Base-by-base conservation (phyloP, 2,113 vertebrate genomes). In the Sus scrofa region DNA sequence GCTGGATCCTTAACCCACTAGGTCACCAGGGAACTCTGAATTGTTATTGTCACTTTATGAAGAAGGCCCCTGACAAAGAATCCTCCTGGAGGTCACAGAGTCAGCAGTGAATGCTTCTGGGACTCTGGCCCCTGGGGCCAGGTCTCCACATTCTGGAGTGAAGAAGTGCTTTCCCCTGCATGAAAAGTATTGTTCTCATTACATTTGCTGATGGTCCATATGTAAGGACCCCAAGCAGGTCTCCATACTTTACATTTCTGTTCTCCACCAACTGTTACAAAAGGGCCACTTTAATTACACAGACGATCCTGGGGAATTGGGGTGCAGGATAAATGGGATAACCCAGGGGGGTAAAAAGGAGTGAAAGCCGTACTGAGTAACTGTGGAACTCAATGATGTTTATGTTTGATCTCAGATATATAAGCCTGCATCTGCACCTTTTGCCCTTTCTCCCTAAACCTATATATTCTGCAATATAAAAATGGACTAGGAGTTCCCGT, bases 41-140 rank as follows among this genome's bases (percentile, higher is more conserved):
- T 26, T 54, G 8, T 67, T 58, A 26, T 63, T 85, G 63, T 77
- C 0, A 1, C 39, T 78, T 89, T 73, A 14, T 16, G 20, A 63
- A 44, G 30, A 54, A 89, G 22, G 34, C 15, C 60, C 50, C 34
- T 68, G 13, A 22, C 9, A 24, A 44, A 94, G 65, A 78, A 52
- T 24, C 22, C 14, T 81, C 30, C 54, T 56, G 18, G 62, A 84
- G 52, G 86, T 95, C 79, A 54, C 32, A 71, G 89, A 86, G 19
- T 87, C 44, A 82, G 71, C 79, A 30, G 54, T 50, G 30, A 20
- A 10, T 6, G 2, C 1, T 30, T 6, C 34, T 18, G 34, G 39
- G 56, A 16, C 39, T 62, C 34, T 7, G 26, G 73, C 18, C 13
- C 10, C 26, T 2, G 12, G 79, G 62, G 54, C 52, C 62, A 2